A percentile compares a stretch with the other conserved stretches of the same genome.
Evolutionary conservation across 2,113 vertebrate genomes (phyloP).

Genomic region (Martes martes): DNA sequence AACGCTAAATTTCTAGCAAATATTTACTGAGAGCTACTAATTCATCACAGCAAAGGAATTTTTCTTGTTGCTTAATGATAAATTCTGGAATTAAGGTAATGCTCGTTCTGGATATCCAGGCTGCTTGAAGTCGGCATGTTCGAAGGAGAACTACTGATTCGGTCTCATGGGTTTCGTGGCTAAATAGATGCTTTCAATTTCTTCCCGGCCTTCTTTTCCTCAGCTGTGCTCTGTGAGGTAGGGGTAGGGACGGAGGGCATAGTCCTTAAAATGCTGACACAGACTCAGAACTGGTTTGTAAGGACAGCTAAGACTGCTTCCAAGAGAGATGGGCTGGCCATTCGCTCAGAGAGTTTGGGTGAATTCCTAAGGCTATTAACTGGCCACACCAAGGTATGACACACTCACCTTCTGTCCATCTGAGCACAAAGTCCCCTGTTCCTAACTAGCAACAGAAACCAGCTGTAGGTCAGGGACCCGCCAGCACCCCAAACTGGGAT

Average conservation of each 20-base stretch:
- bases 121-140: neutral
- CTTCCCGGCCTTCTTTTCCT: neutral
- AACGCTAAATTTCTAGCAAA: neutral
- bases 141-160: neutral
- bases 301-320: neutral
- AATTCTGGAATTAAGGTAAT: neutral
- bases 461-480: neutral
- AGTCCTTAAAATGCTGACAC: neutral
- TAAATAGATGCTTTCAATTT: neutral
- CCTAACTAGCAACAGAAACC: neutral
- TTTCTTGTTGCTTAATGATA: conserved; percentile 5
- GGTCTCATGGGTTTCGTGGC: neutral
- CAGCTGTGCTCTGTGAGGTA: neutral
- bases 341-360: neutral
- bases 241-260: neutral
- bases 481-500: neutral
- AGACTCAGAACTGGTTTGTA: neutral
- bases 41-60: neutral
- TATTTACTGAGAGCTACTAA: neutral
- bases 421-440: neutral
- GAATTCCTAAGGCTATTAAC: neutral
- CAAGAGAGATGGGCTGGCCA: neutral
- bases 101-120: neutral
- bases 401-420: neutral
- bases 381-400: neutral